Evolutionary conservation across 2,113 vertebrate genomes (phyloP).

Genomic region (Phasianus colchicus): DNA sequence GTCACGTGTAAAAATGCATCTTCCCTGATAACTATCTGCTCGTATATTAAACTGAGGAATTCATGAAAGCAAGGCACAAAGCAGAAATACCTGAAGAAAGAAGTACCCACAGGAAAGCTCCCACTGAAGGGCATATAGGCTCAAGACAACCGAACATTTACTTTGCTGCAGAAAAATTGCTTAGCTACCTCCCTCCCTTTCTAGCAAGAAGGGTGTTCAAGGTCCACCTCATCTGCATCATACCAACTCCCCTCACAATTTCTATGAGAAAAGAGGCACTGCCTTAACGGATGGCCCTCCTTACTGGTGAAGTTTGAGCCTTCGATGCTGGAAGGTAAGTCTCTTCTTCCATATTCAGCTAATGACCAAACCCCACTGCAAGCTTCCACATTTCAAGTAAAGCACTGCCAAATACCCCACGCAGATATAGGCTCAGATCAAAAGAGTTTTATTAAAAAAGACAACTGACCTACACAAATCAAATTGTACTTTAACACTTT

Average conservation of each 20-base stretch:
- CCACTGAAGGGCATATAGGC: not conserved
- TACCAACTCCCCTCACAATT: not conserved
- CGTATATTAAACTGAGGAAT: not conserved
- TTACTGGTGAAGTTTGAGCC: not conserved
- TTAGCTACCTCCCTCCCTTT: not conserved
- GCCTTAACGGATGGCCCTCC: not conserved
- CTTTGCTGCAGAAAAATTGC: not conserved
- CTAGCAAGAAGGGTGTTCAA: not conserved
- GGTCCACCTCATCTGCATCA: not conserved
- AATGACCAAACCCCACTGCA: not conserved
- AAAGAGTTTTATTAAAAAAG: not conserved
- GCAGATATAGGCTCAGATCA: not conserved
- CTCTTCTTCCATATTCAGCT: constrained; percentile 17
- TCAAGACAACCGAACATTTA: not conserved
- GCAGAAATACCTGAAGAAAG: not conserved
- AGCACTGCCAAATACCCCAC: not conserved
- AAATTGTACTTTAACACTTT: not conserved
- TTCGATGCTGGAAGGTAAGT: constrained; percentile 37
- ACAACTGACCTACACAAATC: not conserved
- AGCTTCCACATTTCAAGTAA: not conserved
- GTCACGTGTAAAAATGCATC: not conserved
- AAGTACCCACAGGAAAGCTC: constrained; percentile 21
- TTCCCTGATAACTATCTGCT: not conserved
- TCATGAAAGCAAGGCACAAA: not conserved
- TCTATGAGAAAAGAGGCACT: constrained; percentile 7